Evolutionary conservation across 1,140 invertebrate genomes (phyloP).

Genomic region (Leptoteleia sp.): DNA sequence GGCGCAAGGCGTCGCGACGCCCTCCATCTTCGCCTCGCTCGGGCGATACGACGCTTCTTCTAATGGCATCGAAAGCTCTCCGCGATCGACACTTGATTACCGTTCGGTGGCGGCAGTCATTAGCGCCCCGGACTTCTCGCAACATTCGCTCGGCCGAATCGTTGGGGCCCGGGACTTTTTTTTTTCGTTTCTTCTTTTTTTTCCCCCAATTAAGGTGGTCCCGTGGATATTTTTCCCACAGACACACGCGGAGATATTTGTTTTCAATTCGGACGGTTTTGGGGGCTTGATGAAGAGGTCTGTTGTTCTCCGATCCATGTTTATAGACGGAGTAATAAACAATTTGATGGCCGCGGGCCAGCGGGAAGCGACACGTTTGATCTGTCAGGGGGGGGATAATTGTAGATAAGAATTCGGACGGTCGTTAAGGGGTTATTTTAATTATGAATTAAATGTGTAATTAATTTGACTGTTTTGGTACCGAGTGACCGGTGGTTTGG

Average conservation of each 20-base stretch:
- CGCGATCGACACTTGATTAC: constrained; percentile 63
- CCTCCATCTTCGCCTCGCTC: constrained; percentile 69
- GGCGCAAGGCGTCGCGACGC: constrained; percentile 76
- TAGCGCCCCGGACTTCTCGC: constrained; percentile 10
- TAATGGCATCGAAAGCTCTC: constrained; percentile 61
- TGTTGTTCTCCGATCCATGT: constrained; percentile 6
- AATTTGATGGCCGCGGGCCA: constrained; percentile 30
- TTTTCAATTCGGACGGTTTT: background rate
- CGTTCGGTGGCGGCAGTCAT: constrained; percentile 30
- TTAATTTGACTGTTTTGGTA: no score
- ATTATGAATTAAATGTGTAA: no score
- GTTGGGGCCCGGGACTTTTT: background rate
- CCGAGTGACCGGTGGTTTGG: no score
- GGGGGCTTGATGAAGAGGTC: constrained; percentile 1
- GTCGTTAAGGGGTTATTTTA: no score
- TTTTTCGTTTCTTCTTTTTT: no score
- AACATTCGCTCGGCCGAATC: background rate
- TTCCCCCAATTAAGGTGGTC: no score
- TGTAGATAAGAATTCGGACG: constrained; percentile 9
- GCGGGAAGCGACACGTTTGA: background rate
- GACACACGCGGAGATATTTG: no score
- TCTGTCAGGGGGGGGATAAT: background rate
- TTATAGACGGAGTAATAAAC: constrained; percentile 37
- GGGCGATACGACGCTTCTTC: constrained; percentile 58
- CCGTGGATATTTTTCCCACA: no score